Evolutionary conservation across 2,113 vertebrate genomes (phyloP), one percentile per base, ranked within the genome.

Genomic region (Bagarius yarrelli): DNA sequence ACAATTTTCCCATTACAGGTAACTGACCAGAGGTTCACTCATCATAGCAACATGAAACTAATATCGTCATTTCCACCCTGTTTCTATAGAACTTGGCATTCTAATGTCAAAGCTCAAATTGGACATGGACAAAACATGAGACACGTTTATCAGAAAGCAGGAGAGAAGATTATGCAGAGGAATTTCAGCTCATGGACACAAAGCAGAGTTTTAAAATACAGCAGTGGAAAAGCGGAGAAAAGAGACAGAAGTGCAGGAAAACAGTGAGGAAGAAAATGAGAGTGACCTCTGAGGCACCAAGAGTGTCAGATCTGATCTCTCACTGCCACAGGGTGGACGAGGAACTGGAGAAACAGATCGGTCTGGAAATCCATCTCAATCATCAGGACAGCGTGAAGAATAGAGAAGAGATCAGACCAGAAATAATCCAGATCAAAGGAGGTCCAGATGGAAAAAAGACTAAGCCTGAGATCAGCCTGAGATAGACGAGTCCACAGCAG

Each of bases 241-340:
- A 4, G n/a, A 32, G 50, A 71, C 52, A 61, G 27, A 14, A 32
- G 71, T 27, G 32, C 32, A 55, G 14, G 36, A 57, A 73, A 60
- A 15, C 5, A 36, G 56, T 57, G 57, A 59, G 18, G 52, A 13
- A 53, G 30, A 21, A 53, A 80, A 79, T 78, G 67, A 70, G 47
- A 15, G 14, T 72, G 73, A 69, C 25, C 74, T 53, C 16, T 56
- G 66, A 9, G 3, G 73, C 11, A 25, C n/a, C 34, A 44, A 18
- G 72, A 23, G 60, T 12, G 67, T 83, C 75, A 47, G 53, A 18
- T 59, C 30, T 34, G 50, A 81, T 63, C 40, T 70, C 57, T 70
- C 6, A 14, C 1, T 50, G 55, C 12, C 12, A 74, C 32, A 34
- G 44, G 25, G 56, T 63, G 66, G 75, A 34, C 32, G 5, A 2